A percentile compares a stretch with the other conserved stretches of the same genome.
phyloP scores from a whole-genome alignment of 2,888 invertebrate genomes.

The Euzetes globulus region DNA sequence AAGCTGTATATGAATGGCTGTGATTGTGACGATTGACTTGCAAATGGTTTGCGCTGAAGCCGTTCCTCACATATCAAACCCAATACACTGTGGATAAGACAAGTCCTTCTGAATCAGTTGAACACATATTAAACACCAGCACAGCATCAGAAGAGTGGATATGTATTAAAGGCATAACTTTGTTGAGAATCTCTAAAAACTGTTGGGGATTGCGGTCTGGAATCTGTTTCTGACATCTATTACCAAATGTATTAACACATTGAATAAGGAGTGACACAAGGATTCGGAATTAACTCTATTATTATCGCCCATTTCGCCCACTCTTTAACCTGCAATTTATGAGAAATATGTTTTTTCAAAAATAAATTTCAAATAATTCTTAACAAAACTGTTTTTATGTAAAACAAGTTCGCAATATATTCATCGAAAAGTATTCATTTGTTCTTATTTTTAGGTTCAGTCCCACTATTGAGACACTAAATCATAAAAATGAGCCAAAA shows the following conservation, averaged over 20 bases:
- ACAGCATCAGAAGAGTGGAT: neutral
- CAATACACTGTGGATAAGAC: neutral
- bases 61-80: neutral
- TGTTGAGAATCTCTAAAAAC: neutral
- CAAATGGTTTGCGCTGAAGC: neutral
- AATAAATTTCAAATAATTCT: neutral
- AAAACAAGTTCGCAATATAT: no score
- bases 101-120: neutral
- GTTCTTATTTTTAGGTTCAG: no score
- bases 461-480: no score
- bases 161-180: neutral
- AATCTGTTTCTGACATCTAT: slow-evolving; percentile 20
- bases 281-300: neutral
- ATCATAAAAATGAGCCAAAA: no score
- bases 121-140: neutral
- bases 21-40: neutral
- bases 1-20: neutral
- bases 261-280: neutral
- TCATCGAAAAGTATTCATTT: no score
- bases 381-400: no score
- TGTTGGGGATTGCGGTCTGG: slow-evolving; percentile 24
- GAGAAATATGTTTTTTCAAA: neutral
- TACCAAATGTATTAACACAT: slow-evolving; percentile 17
- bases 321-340: neutral
- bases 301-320: neutral